These are phyloP conservation scores for Tangara arthus DNA, from an alignment of 2,797 vertebrate genomes.

Conservation along the genomic window DNA sequence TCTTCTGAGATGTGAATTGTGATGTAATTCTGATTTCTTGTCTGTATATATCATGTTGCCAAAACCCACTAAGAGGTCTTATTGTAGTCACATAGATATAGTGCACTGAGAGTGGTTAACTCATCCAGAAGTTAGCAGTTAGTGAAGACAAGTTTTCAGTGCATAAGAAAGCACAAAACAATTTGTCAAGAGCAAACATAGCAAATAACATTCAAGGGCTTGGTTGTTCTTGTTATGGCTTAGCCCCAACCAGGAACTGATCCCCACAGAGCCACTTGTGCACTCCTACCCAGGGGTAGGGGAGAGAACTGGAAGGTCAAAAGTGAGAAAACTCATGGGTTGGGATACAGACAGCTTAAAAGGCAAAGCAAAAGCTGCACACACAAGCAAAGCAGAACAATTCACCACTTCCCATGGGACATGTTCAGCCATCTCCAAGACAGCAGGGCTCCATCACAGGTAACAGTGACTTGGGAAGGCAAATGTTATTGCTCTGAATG, in stretches of 20 bases:
- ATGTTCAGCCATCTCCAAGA: background rate
- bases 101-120: background rate
- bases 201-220: background rate
- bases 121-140: background rate
- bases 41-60: background rate
- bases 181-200: background rate
- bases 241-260: background rate
- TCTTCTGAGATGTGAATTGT: background rate
- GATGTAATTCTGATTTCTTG: background rate
- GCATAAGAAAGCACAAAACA: background rate
- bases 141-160: background rate
- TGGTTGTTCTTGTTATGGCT: background rate
- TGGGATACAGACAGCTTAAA: background rate
- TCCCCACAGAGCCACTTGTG: background rate
- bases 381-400: background rate
- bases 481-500: background rate
- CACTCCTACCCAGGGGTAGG: background rate
- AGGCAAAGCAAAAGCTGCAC: background rate
- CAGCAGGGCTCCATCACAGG: background rate
- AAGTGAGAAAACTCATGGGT: background rate
- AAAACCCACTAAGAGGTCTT: background rate
- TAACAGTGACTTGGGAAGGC: background rate
- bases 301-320: background rate
- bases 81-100: background rate
- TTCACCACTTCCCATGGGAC: background rate